Percentiles rank a stretch among this genome's conserved stretches.
These are phyloP conservation scores for Montipora efflorescens DNA, from an alignment of 64 coral and sea anemone species.

Conservation along the genomic window DNA sequence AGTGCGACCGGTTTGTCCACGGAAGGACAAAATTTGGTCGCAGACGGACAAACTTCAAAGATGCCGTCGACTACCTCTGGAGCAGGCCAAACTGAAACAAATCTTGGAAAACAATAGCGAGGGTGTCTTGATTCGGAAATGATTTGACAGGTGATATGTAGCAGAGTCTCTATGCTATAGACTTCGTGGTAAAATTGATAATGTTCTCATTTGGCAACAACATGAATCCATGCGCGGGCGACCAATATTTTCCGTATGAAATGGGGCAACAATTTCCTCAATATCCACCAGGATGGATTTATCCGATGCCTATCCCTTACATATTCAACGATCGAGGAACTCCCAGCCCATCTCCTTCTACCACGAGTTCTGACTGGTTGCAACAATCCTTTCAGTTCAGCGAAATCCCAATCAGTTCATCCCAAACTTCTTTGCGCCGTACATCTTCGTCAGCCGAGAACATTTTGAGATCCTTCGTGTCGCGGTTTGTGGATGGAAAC, in stretches of 20 bases:
- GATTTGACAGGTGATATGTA: slow-evolving; percentile 33
- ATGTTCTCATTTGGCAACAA: slow-evolving; percentile 14
- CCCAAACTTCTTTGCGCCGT: too few relatives aligned
- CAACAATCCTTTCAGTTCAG: too few relatives aligned
- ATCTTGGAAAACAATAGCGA: slow-evolving; percentile 12
- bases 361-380: too few relatives aligned
- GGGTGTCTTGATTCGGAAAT: slow-evolving; percentile 21
- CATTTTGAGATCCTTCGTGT: too few relatives aligned
- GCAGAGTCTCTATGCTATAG: not conserved
- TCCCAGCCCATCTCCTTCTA: too few relatives aligned
- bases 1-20: slow-evolving; percentile 47
- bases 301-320: not conserved
- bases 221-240: slow-evolving; percentile 19
- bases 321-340: too few relatives aligned
- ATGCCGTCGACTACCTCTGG: slow-evolving; percentile 18
- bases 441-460: too few relatives aligned
- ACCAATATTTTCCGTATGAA: not conserved
- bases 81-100: slow-evolving; percentile 18
- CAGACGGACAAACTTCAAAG: not conserved
- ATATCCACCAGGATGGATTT: slow-evolving; percentile 16
- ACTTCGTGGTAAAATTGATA: not conserved
- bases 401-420: too few relatives aligned
- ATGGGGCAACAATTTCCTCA: not conserved
- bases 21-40: slow-evolving; percentile 4
- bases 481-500: too few relatives aligned